phyloP scores from a whole-genome alignment of 2,888 invertebrate species.

The Prosopocoilus inquinatus region DNA sequence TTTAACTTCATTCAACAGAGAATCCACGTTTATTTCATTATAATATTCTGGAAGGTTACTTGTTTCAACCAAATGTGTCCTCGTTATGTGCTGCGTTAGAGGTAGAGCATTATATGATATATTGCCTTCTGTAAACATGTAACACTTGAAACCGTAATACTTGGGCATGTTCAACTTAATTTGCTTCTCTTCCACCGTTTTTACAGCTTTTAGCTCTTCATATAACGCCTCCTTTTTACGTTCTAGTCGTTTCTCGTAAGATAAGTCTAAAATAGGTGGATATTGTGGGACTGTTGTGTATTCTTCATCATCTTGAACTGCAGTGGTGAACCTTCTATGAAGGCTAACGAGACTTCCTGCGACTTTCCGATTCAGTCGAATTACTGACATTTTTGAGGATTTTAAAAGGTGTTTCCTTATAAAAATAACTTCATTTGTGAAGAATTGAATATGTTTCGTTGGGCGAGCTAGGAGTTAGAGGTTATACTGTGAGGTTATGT shows the following conservation, averaged over 20 bases:
- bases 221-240: conserved; percentile 52
- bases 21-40: conserved; percentile 44
- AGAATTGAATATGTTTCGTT: too few species aligned
- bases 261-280: conserved; percentile 65
- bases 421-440: too few species aligned
- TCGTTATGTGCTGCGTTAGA: conserved; percentile 72
- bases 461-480: too few species aligned
- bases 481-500: too few species aligned
- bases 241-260: conserved; percentile 52
- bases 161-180: conserved; percentile 79
- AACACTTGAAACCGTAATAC: conserved; percentile 69
- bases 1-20: conserved; percentile 57
- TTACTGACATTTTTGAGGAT: neutral
- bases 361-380: neutral
- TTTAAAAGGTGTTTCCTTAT: too few species aligned
- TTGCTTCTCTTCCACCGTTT: conserved; percentile 81
- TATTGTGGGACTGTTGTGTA: conserved; percentile 51
- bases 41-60: conserved; percentile 63
- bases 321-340: conserved; percentile 13
- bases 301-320: conserved; percentile 39
- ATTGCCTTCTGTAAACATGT: conserved; percentile 31
- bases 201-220: conserved; percentile 61
- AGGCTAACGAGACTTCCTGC: neutral
- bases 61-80: conserved; percentile 66
- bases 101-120: conserved; percentile 68